Evolutionary conservation across 1,140 invertebrate species (phyloP).

Genomic region (Leptestheria dahalacensis): DNA sequence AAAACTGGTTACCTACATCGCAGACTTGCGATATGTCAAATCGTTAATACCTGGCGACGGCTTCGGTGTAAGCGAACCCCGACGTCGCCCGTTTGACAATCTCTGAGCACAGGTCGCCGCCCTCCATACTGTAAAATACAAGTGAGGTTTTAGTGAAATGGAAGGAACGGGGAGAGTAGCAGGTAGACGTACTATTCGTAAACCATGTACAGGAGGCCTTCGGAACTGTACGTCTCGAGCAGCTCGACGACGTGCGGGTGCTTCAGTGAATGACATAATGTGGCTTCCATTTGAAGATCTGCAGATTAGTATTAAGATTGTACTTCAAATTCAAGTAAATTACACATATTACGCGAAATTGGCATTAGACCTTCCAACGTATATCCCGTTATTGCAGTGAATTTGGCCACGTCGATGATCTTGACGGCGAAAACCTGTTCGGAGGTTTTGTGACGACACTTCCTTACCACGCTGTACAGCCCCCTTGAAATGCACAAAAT

Average conservation of each 20-base stretch:
- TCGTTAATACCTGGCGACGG: conserved; percentile 73
- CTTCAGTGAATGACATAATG: conserved; percentile 97
- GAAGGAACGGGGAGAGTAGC: too few species aligned
- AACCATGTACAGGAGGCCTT: conserved; percentile 98
- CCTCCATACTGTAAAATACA: conserved; percentile 79
- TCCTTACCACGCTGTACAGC: conserved; percentile 87
- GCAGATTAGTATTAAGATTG: conserved; percentile 23
- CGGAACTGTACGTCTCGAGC: conserved; percentile 93
- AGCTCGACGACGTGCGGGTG: conserved; percentile 97
- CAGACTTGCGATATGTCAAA: neutral
- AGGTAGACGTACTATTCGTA: conserved; percentile 85
- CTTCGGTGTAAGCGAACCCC: conserved; percentile 97
- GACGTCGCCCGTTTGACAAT: conserved; percentile 85
- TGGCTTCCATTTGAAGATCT: conserved; percentile 94
- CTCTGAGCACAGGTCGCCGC: conserved; percentile 95
- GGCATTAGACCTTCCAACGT: conserved; percentile 70
- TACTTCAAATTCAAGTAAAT: conserved; percentile 14
- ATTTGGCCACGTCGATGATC: conserved; percentile 95
- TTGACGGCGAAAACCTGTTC: conserved; percentile 94
- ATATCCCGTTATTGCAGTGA: conserved; percentile 85
- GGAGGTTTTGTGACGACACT: conserved; percentile 89
- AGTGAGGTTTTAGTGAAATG: too few species aligned
- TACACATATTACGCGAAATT: neutral
- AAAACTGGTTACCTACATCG: neutral
- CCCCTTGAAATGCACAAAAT: conserved; percentile 52